Base-by-base conservation (phyloP, 2,888 invertebrate genomes). In the Athalia circularis region DNA sequence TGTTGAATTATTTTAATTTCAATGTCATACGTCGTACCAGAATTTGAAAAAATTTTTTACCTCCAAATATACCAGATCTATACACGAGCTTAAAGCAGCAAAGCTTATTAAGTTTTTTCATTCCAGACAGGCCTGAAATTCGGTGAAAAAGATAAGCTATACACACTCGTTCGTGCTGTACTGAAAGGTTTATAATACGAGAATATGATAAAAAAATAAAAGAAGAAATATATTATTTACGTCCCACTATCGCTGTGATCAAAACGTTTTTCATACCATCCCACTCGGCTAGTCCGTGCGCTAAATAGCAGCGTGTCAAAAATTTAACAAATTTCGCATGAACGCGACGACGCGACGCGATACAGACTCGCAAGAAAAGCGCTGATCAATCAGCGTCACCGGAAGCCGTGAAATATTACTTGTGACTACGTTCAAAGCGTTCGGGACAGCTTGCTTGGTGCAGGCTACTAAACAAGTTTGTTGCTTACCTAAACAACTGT, bases 61-160 rank as follows among this genome's bases (percentile, higher is more conserved):
- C 54, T 9, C 0, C 4, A 4, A 54, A 6, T 54, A 54, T n/a
- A n/a, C 4, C 54, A 54, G 54, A 54, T 54, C n/a, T 54, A 11
- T n/a, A 1, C 11, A 54, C 9, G 54, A 0, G 54, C 6, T 54
- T n/a, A 54, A 54, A 68, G 11, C 65, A 43, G 9, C 3, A 9
- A 11, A 54, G 54, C 54, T 68, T 68, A 68, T 68, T 68, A 68
- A 52, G 52, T 43, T 68, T 29, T 54, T 68, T 52, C 68, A 11
- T 15, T 65, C 43, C 43, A 5, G 11, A 15, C 6, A 43, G 5
- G 9, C 52, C 9, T 3, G n/a, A 68, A 68, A 68, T 68, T 54
- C 29, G 54, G 29, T 68, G 50, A 4, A 9, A 13, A n/a, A 50
- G 68, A 68, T 68, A 68, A 68, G 52, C 54, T 54, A 29, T 29